Percentiles rank a stretch among this genome's conserved stretches.
Evolutionary conservation across 1,140 invertebrate genomes (phyloP).

Genomic region (Lineus longissimus): DNA sequence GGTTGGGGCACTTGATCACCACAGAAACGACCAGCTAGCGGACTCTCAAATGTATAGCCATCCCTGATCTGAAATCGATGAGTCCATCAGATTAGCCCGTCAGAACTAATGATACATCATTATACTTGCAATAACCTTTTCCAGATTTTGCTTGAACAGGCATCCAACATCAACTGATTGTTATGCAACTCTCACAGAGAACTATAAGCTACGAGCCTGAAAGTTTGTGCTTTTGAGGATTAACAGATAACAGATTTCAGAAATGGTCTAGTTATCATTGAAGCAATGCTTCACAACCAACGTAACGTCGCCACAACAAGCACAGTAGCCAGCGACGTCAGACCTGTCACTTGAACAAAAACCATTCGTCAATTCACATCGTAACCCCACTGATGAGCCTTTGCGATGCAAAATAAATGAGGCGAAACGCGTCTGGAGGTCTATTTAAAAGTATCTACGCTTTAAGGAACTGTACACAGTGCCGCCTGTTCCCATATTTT

Average conservation of each 20-base stretch:
- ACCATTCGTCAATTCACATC: too few relatives aligned
- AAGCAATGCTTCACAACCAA: too few relatives aligned
- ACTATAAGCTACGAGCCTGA: background rate
- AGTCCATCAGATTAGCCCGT: background rate
- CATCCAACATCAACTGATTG: background rate
- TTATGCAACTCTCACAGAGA: background rate
- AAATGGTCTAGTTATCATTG: too few relatives aligned
- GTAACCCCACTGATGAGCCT: too few relatives aligned
- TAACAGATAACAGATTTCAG: background rate
- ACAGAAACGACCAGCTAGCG: constrained; percentile 83
- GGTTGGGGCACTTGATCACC: constrained; percentile 78
- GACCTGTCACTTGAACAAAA: too few relatives aligned
- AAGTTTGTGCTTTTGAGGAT: background rate
- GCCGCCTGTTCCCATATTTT: too few relatives aligned
- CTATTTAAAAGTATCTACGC: too few relatives aligned
- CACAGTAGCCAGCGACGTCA: too few relatives aligned
- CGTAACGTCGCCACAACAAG: too few relatives aligned
- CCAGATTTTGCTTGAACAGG: background rate
- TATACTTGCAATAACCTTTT: background rate
- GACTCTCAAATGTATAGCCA: constrained; percentile 75
- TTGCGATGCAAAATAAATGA: too few relatives aligned
- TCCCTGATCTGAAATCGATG: constrained; percentile 69
- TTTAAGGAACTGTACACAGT: too few relatives aligned
- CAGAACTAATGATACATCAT: background rate
- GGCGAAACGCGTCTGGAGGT: too few relatives aligned